Conservation (phyloP, 1,140 invertebrate species). For the Pseudomyrmex sp. region DNA sequence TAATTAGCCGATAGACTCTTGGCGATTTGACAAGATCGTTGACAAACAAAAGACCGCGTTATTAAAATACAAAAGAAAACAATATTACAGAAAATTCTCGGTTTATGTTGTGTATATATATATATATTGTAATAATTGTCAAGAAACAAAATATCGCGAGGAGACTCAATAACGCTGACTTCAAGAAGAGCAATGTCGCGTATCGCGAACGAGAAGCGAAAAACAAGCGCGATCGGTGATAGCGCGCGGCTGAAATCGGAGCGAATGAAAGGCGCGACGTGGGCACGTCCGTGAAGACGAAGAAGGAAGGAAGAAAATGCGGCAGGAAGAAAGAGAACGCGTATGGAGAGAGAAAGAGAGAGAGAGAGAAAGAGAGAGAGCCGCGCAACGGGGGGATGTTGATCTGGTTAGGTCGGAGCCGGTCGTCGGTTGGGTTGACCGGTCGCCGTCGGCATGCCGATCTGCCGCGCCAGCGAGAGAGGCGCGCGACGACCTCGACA, state of each 20-base stretch:
- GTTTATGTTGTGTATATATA: neutral
- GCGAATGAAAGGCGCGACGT: slow-evolving; percentile 63
- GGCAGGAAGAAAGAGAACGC: slow-evolving; percentile 31
- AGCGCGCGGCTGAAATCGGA: slow-evolving; percentile 55
- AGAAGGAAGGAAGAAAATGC: slow-evolving; percentile 11
- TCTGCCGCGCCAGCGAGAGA: slow-evolving; percentile 70
- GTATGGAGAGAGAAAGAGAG: slow-evolving; percentile 39
- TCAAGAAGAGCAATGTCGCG: neutral
- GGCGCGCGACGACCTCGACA: slow-evolving; percentile 82
- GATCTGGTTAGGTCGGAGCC: slow-evolving; percentile 83
- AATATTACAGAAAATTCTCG: neutral
- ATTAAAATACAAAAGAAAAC: no score
- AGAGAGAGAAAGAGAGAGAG: slow-evolving; percentile 42
- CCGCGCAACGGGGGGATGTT: slow-evolving; percentile 75
- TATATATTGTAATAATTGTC: no score
- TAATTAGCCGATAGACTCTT: neutral
- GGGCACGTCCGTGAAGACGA: slow-evolving; percentile 22
- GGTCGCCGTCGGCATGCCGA: slow-evolving; percentile 75
- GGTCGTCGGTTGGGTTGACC: slow-evolving; percentile 73
- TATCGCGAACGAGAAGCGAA: neutral
- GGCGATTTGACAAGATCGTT: neutral
- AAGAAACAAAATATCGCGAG: neutral
- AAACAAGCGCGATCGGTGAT: slow-evolving; percentile 18
- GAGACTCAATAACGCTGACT: neutral
- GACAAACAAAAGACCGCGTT: no score